These are phyloP conservation scores for Choristoneura fumiferana DNA, from an alignment of 1,140 invertebrate species.

Conservation along the genomic window DNA sequence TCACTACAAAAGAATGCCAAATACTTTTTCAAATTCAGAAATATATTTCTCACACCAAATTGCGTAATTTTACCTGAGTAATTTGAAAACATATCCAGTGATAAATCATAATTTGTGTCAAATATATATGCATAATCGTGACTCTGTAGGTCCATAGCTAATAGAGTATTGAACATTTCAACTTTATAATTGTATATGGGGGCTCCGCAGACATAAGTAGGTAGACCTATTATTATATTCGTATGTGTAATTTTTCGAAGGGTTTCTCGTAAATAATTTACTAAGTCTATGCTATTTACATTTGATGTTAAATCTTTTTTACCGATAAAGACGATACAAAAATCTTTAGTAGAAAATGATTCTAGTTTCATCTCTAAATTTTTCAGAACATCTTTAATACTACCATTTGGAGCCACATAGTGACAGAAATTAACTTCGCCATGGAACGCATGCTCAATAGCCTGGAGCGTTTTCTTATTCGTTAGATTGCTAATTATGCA, in stretches of 20 bases:
- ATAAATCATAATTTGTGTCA: not conserved
- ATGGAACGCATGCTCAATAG: not conserved
- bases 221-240: not conserved
- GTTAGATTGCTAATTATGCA: not conserved
- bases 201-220: not conserved
- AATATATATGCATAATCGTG: not conserved
- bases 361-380: not conserved
- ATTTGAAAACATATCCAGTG: not conserved
- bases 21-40: not conserved
- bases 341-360: not conserved
- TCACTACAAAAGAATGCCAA: not conserved
- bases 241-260: not conserved
- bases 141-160: not conserved
- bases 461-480: not conserved
- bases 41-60: not conserved
- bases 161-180: too few relatives aligned
- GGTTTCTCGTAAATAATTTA: not conserved
- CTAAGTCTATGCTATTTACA: not conserved
- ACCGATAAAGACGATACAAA: not conserved
- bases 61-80: not conserved
- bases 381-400: not conserved
- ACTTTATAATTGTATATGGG: not conserved
- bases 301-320: not conserved
- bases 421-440: not conserved
- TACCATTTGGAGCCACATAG: not conserved